These are phyloP conservation scores for Archips xylosteana DNA, from an alignment of 2,888 invertebrate species.

Conservation along the genomic window DNA sequence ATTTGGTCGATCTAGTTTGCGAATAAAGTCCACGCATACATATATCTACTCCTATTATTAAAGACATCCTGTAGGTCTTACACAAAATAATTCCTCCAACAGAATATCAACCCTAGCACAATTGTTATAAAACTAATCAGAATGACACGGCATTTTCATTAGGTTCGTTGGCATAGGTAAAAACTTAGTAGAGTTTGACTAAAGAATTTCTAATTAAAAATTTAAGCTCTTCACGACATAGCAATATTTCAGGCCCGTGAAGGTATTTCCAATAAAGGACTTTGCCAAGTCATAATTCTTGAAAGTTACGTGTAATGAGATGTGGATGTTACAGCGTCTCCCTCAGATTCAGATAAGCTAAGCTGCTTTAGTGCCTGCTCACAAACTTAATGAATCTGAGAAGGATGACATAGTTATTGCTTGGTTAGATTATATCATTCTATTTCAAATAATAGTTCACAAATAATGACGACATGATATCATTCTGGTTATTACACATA, in stretches of 20 bases:
- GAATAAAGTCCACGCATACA: background rate
- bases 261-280: conserved; percentile 86
- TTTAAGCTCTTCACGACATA: conserved; percentile 84
- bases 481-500: conserved; percentile 4
- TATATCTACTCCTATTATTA: background rate
- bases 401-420: background rate
- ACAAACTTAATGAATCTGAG: conserved; percentile 12
- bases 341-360: conserved; percentile 59
- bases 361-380: conserved; percentile 4
- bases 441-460: background rate
- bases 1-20: background rate
- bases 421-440: background rate
- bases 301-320: conserved; percentile 85
- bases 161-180: conserved; percentile 79
- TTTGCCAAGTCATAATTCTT: conserved; percentile 86
- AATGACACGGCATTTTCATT: conserved; percentile 82
- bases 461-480: background rate
- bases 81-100: conserved; percentile 11
- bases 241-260: conserved; percentile 84
- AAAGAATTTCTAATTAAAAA: conserved; percentile 85
- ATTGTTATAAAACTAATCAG: conserved; percentile 41
- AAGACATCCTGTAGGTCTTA: background rate
- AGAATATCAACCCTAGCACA: conserved; percentile 12
- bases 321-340: conserved; percentile 83
- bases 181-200: conserved; percentile 84